Conservation (phyloP, 2,888 invertebrate species). For the Tribolium freemani region DNA sequence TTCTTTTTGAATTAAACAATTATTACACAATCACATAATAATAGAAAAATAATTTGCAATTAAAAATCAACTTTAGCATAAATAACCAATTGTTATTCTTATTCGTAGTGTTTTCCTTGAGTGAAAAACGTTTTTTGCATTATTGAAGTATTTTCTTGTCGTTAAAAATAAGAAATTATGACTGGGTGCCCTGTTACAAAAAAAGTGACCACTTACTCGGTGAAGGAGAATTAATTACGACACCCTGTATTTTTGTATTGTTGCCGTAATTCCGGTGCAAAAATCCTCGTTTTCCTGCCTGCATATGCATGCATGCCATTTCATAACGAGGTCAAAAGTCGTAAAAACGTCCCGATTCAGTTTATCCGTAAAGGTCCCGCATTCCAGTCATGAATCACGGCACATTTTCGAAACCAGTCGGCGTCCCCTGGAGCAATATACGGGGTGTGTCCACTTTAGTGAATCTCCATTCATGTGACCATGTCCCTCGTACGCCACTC, state of each 20-base stretch:
- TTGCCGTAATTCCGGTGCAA: neutral
- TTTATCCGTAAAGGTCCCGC: conserved; percentile 1
- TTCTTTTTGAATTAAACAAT: too few relatives aligned
- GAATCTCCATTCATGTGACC: conserved; percentile 7
- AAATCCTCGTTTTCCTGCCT: neutral
- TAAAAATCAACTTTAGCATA: too few relatives aligned
- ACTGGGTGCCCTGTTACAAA: too few relatives aligned
- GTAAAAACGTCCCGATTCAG: neutral
- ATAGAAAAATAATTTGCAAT: too few relatives aligned
- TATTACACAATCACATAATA: too few relatives aligned
- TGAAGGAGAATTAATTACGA: neutral
- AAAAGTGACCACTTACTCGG: too few relatives aligned
- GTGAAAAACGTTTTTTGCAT: too few relatives aligned
- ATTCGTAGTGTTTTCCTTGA: too few relatives aligned
- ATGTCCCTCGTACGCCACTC: conserved; percentile 7
- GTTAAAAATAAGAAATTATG: too few relatives aligned
- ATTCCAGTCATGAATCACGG: conserved; percentile 9
- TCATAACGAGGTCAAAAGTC: conserved; percentile 3
- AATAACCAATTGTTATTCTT: too few relatives aligned
- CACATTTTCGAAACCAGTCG: conserved; percentile 17
- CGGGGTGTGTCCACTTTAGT: conserved; percentile 17
- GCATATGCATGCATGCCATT: neutral
- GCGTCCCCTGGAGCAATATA: conserved; percentile 3
- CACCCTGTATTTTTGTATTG: neutral
- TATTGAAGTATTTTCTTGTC: too few relatives aligned